A percentile compares a stretch with the other conserved stretches of the same genome.
phyloP scores from a whole-genome alignment of 2,888 invertebrate species.

The Troides helena region DNA sequence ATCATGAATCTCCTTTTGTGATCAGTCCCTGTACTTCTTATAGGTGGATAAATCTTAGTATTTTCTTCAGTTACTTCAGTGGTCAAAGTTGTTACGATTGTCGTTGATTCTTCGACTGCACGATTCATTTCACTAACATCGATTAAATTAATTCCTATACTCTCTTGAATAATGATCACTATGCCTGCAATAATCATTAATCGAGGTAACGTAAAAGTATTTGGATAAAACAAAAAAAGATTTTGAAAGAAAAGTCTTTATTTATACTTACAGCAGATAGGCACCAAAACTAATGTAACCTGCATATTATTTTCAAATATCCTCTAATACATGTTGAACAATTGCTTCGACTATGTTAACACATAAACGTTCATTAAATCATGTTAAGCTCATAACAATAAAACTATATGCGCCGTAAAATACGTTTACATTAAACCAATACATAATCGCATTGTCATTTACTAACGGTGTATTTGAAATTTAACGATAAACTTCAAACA shows the following conservation, averaged over 20 bases:
- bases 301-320: conserved; percentile 44
- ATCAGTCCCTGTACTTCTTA: neutral
- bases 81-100: neutral
- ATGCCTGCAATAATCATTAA: conserved; percentile 32
- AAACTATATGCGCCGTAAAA: conserved; percentile 20
- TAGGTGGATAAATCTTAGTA: conserved; percentile 9
- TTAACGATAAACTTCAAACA: neutral
- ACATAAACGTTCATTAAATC: conserved; percentile 21
- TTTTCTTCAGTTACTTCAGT: neutral
- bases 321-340: conserved; percentile 36
- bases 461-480: neutral
- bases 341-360: neutral
- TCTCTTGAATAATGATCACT: conserved; percentile 35
- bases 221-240: neutral
- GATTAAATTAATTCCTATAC: conserved; percentile 40
- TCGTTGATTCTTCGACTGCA: conserved; percentile 14
- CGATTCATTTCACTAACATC: conserved; percentile 36
- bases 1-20: conserved; percentile 23
- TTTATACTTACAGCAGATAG: conserved; percentile 44
- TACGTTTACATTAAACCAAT: conserved; percentile 7
- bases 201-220: too few species aligned
- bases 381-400: conserved; percentile 28
- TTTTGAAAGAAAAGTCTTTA: neutral
- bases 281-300: conserved; percentile 33
- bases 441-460: conserved; percentile 1